Base-by-base conservation (phyloP, 1,140 invertebrate genomes). In the Philopotamus ludificatus region DNA sequence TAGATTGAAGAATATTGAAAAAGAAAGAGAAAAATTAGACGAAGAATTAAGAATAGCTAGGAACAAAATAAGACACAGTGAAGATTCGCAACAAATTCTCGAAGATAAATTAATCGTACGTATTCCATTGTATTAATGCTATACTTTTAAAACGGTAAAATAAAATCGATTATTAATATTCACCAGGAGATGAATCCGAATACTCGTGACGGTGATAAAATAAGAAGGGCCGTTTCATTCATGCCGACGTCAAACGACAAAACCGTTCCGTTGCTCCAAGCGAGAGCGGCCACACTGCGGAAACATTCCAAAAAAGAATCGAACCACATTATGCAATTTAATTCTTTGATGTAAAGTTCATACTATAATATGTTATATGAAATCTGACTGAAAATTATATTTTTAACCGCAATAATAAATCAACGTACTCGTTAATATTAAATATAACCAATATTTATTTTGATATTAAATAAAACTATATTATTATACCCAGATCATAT, bases 1-100 rank as follows among this genome's bases (percentile, higher is more conserved):
- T 25, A 77, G 85, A 60, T 77, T 92, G 2, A 78, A 82, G 67
- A 83, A 88, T 66, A 74, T 92, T 21, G 88, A 91, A 77, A 74
- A 79, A 51, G 89, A 91, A 73, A 82, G 86, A 42, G 77, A 84
- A 66, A 78, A 79, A 55, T 77, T 90, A 28, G 89, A 91, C 69
- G 75, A 80, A 9, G 86, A 91, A 75, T 75, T 91, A 34, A 82
- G 79, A 70, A 77, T 81, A 49, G 87, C 89, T 1, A 79, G 83
- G 54, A 80, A 85, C 71, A 90, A 89, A 77, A 86, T 88, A 55
- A 80, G 81, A 49, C 75, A 80, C 54, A 86, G 87, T 7, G 89
- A 90, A 74, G 79, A 84, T 55, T 84, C 83, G 12, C 84, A 87
- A 65, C 83, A 89, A 72, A 75, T 86, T 21, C 71, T 89, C 21